Evolutionary conservation across 1,140 invertebrate species (phyloP), one percentile per base, ranked within the genome.

Genomic region (Lepidurus packardi): DNA sequence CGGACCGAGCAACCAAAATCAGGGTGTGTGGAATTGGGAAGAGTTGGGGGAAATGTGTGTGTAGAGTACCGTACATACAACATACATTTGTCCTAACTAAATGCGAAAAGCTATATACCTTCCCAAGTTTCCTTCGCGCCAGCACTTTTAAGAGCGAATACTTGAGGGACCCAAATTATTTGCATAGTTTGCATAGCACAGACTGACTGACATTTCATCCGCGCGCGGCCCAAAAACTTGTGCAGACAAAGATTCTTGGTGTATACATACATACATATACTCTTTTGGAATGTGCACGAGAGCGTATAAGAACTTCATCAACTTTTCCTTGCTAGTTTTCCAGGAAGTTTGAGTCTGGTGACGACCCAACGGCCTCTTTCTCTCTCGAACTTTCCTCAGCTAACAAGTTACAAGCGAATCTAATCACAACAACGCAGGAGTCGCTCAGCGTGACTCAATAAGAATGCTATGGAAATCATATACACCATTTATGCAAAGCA

Each of bases 341-440:
- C 34, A 34, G 34, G 34, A 34, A 34, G 3, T 34, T 34, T 34
- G 34, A 34, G 2, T 34, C 34, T 34, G 34, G 34, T 34, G 34
- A 34, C 34, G 34, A 4, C 34, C 34, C 25, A 34, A 34, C 25
- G 25, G 25, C 25, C 25, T 34, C 25, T 34, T 34, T 4, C 34
- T 34, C 34, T 16, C 1, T 47, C 45, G 45, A 47, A 16, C 53
- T 65, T 65, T 65, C 21, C 53, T 65, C 45, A 1, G 53, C 21
- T 65, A 65, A 65, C 53, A 65, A 65, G 53, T 65, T 65, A 65
- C 53, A 13, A 65, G 53, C 53, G 53, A 16, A 65, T 65, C 53
- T 65, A 65, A 65, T 65, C 53, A 65, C 53, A 65, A 65, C 53
- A 65, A 65, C 53, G 53, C 53, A 16, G 53, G 53, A 65, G 53